These are phyloP conservation scores for Myotis vivesi DNA, from an alignment of 2,797 vertebrate genomes.

Conservation along the genomic window DNA sequence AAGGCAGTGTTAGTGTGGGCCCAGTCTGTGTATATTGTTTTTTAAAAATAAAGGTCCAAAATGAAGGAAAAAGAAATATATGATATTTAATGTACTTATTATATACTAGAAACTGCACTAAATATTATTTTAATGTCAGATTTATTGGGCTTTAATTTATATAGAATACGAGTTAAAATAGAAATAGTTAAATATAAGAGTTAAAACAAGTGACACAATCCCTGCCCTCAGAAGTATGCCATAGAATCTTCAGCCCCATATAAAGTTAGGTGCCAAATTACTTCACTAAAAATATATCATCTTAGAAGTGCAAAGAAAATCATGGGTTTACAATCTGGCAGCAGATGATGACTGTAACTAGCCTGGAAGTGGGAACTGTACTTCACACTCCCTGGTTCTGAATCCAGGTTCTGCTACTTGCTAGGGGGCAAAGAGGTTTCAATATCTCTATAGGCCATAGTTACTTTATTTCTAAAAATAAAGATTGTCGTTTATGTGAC, in stretches of 20 bases:
- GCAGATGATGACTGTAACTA: background rate
- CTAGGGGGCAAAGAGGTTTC: background rate
- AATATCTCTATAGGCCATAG: background rate
- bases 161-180: background rate
- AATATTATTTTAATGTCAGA: background rate
- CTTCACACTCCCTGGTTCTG: background rate
- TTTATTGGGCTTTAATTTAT: background rate
- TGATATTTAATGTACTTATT: background rate
- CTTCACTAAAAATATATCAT: background rate
- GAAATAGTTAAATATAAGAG: background rate
- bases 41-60: background rate
- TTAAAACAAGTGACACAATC: background rate
- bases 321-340: background rate
- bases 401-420: background rate
- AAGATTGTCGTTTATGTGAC: background rate
- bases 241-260: background rate
- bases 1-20: background rate
- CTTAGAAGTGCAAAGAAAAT: background rate
- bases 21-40: background rate
- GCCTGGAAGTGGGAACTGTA: background rate
- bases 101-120: background rate
- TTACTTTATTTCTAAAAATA: conserved; percentile 7
- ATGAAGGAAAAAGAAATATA: background rate
- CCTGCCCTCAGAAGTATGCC: background rate
- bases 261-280: background rate